phyloP scores from a whole-genome alignment of 2,113 vertebrate species.

The Pomatostomus ruficeps region DNA sequence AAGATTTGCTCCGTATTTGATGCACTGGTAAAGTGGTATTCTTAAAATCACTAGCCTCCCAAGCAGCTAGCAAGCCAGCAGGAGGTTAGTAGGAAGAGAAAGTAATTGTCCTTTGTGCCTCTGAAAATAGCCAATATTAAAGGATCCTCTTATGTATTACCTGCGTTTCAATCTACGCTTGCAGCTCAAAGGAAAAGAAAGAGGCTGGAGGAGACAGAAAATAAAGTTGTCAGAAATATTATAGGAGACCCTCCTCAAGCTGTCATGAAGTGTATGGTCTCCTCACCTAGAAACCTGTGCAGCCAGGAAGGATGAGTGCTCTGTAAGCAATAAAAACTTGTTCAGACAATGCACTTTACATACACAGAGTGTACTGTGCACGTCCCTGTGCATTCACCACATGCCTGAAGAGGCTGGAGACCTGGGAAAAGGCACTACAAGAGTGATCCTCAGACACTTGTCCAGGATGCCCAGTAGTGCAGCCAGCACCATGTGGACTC shows the following conservation, averaged over 20 bases:
- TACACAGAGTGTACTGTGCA: not conserved
- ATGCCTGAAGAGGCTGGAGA: rapidly evolving
- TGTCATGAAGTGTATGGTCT: not conserved
- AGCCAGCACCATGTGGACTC: not conserved
- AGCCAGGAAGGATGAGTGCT: not conserved
- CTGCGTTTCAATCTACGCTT: not conserved
- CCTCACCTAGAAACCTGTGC: not conserved
- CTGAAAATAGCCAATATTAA: conserved; percentile 67
- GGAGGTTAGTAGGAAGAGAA: conserved; percentile 56
- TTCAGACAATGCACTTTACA: not conserved
- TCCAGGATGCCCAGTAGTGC: not conserved
- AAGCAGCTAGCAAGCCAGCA: conserved; percentile 59
- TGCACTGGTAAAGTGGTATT: conserved; percentile 68
- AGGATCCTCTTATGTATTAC: conserved; percentile 45
- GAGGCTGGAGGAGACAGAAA: conserved; percentile 16
- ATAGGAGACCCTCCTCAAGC: conserved; percentile 6
- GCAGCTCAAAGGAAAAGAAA: conserved; percentile 17
- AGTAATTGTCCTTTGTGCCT: conserved; percentile 59
- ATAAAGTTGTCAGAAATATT: conserved; percentile 28
- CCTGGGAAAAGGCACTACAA: not conserved
- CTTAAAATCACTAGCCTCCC: conserved; percentile 62
- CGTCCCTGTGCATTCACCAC: not conserved
- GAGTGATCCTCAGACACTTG: not conserved
- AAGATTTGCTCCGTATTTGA: conserved; percentile 68
- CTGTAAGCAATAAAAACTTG: not conserved